phyloP scores from a whole-genome alignment of 2,797 vertebrate species.

The Orestias chungarensis region DNA sequence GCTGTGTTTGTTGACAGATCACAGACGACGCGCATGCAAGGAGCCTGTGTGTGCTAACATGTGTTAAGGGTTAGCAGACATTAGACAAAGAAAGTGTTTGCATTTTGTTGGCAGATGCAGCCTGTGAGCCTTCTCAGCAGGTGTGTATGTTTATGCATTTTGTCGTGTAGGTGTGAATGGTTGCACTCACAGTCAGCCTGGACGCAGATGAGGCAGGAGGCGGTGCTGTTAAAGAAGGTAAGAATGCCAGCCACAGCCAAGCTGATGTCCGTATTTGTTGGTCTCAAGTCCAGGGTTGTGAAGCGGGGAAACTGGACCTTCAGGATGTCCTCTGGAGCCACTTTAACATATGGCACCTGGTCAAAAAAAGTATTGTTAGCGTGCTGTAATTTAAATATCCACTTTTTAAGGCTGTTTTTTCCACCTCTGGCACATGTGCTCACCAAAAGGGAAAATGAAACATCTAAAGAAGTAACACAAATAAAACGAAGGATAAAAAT shows the following conservation, averaged over 20 bases:
- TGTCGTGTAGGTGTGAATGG: conserved; percentile 31
- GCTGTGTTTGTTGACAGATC: conserved; percentile 58
- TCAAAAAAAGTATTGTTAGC: conserved; percentile 38
- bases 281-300: conserved; percentile 96
- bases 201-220: conserved; percentile 97
- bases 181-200: conserved; percentile 95
- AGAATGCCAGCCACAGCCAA: conserved; percentile 93
- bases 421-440: conserved; percentile 10
- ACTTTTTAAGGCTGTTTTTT: not conserved
- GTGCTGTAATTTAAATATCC: conserved; percentile 13
- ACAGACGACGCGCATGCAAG: conserved; percentile 28
- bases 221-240: conserved; percentile 96
- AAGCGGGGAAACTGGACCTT: conserved; percentile 97
- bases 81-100: conserved; percentile 43
- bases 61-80: conserved; percentile 49
- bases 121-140: conserved; percentile 12
- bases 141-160: conserved; percentile 22
- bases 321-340: conserved; percentile 95
- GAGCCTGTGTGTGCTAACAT: conserved; percentile 34
- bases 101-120: conserved; percentile 39
- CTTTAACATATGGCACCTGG: conserved; percentile 98
- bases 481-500: conserved; percentile 32
- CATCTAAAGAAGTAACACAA: conserved; percentile 18
- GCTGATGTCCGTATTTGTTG: conserved; percentile 96
- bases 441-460: conserved; percentile 14